A percentile compares a stretch with the other conserved stretches of the same genome.
These are phyloP conservation scores for Manis pentadactyla DNA, from an alignment of 2,797 vertebrate genomes.

Conservation along the genomic window DNA sequence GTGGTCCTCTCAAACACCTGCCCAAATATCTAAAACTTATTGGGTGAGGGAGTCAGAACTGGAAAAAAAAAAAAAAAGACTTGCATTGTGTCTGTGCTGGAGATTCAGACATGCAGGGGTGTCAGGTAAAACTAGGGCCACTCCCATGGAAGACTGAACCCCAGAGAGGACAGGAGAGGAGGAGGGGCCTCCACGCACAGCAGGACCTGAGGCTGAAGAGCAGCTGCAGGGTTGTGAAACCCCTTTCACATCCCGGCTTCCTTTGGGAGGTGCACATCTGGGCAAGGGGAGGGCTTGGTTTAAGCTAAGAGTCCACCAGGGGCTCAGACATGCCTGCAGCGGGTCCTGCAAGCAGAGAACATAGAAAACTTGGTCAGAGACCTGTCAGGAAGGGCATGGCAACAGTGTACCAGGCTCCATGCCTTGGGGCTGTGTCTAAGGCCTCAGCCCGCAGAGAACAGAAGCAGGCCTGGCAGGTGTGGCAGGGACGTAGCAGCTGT, in stretches of 20 bases:
- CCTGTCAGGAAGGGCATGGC: not conserved
- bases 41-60: rapidly evolving
- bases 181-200: rapidly evolving
- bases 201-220: not conserved
- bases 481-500: rapidly evolving
- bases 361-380: not conserved
- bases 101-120: not conserved
- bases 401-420: rapidly evolving
- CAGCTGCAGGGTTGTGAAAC: not conserved
- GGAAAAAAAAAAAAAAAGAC: not conserved
- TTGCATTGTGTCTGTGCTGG: not conserved
- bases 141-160: not conserved
- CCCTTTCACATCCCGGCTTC: rapidly evolving
- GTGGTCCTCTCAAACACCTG: not conserved
- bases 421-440: rapidly evolving
- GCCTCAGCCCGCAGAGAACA: too few relatives aligned
- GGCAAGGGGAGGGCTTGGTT: not conserved
- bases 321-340: rapidly evolving
- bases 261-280: not conserved
- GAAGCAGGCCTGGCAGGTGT: rapidly evolving
- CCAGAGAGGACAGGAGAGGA: rapidly evolving
- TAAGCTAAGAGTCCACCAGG: not conserved
- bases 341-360: too few relatives aligned
- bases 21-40: not conserved
- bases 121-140: not conserved